Conservation (phyloP, 2,888 invertebrate genomes). For the Eupithecia insigniata region DNA sequence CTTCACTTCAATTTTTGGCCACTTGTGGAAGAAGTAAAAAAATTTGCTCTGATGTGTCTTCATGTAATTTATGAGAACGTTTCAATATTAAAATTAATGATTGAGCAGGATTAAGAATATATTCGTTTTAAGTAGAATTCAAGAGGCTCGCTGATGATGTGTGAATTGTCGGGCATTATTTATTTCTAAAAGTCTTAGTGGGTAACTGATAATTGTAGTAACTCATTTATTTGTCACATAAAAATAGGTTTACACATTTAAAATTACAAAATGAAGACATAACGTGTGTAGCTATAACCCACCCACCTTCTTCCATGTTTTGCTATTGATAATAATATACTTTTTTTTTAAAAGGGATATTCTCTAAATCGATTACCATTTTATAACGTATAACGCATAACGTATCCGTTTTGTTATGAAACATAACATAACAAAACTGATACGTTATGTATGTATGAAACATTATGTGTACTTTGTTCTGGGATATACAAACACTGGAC, state of each 20-base stretch:
- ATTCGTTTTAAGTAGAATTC: neutral
- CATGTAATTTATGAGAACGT: neutral
- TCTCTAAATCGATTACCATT: neutral
- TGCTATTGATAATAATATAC: neutral
- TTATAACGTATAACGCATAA: too few species aligned
- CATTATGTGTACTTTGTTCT: neutral
- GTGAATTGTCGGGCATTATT: neutral
- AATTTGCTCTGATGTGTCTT: neutral
- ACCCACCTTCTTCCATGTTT: neutral
- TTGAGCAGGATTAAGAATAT: neutral
- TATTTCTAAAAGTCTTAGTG: too few species aligned
- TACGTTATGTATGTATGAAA: neutral
- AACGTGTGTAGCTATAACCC: too few species aligned
- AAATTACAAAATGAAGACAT: too few species aligned
- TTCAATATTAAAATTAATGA: neutral
- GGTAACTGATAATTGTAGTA: too few species aligned
- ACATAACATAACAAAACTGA: neutral
- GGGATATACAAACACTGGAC: conserved; percentile 43
- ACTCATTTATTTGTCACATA: too few species aligned
- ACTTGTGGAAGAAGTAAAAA: too few species aligned
- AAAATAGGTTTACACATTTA: too few species aligned
- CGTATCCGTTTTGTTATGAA: too few species aligned
- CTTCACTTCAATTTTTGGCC: too few species aligned
- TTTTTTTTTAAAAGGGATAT: neutral
- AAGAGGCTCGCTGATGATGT: neutral